A percentile compares a stretch with the other conserved stretches of the same genome.
phyloP scores from a whole-genome alignment of 30 jellyfish, hydroid and myxozoan genomes.

The Turritopsis dohrnii region DNA sequence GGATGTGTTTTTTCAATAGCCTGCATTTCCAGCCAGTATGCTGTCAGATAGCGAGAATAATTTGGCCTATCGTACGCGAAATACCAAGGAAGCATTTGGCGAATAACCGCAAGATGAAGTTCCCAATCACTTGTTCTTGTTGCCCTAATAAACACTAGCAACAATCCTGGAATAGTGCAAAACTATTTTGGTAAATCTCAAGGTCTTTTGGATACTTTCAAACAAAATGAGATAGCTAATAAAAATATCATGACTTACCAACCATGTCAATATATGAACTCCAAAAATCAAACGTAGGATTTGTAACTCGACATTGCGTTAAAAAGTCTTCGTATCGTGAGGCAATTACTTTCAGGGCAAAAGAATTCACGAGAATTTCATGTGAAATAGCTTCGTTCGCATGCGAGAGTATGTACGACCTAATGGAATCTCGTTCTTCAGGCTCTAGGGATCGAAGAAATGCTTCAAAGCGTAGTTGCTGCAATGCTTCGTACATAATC shows the following conservation, averaged over 20 bases:
- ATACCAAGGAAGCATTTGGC: not conserved
- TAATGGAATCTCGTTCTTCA: not conserved
- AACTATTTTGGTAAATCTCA: too few species aligned
- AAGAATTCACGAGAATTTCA: not conserved
- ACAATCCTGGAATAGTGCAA: not conserved
- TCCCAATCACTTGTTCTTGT: not conserved
- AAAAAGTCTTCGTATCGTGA: not conserved
- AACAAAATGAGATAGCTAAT: too few species aligned
- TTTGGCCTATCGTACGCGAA: conserved; percentile 12
- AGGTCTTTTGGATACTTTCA: not conserved
- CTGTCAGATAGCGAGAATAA: conserved; percentile 18
- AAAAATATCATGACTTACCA: not conserved
- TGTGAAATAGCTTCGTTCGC: too few species aligned
- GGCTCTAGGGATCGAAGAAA: not conserved
- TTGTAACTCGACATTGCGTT: not conserved
- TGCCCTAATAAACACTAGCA: not conserved
- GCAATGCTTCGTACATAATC: not conserved
- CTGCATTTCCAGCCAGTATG: conserved; percentile 32
- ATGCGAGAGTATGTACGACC: not conserved
- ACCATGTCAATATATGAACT: not conserved
- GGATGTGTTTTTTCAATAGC: conserved; percentile 26
- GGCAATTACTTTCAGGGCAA: not conserved
- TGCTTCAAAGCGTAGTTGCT: not conserved
- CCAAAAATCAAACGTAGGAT: not conserved
- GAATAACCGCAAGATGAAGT: not conserved